Conservation (phyloP, 92 coral and sea anemone species). For the Porites divaricata region DNA sequence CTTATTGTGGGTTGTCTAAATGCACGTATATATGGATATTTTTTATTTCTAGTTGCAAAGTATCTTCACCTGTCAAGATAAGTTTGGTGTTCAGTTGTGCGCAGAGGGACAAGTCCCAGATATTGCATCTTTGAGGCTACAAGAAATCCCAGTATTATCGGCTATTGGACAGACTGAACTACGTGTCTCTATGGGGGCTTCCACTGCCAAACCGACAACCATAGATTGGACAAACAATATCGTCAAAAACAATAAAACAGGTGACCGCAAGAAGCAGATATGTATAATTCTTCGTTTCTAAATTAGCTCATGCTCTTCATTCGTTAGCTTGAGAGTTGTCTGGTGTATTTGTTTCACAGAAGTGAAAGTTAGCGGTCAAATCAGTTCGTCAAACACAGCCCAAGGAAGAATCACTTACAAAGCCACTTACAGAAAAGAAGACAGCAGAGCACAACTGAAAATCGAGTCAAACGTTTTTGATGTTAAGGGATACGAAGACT, state of each 20-base stretch:
- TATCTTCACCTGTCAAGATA: constrained; percentile 43
- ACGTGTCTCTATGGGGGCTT: constrained; percentile 35
- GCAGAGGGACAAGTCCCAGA: constrained; percentile 45
- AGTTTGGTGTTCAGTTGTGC: constrained; percentile 60
- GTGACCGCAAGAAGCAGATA: not conserved
- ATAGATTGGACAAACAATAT: constrained; percentile 13
- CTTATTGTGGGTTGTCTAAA: too few relatives aligned
- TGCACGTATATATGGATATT: too few relatives aligned
- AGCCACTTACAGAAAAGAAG: constrained; percentile 6
- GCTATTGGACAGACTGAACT: constrained; percentile 25
- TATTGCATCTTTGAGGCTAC: constrained; percentile 56
- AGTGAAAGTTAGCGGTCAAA: not conserved
- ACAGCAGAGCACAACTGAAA: not conserved
- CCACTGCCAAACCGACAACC: constrained; percentile 36
- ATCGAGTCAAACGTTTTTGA: not conserved
- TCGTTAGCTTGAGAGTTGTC: too few relatives aligned
- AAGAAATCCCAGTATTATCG: constrained; percentile 67
- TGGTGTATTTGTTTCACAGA: constrained; percentile 12
- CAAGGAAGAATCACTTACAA: constrained; percentile 13
- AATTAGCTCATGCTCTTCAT: too few relatives aligned
- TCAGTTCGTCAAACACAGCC: constrained; percentile 7
- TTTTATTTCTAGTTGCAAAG: constrained; percentile 1
- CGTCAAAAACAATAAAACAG: not conserved
- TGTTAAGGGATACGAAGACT: not conserved
- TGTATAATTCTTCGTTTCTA: too few relatives aligned